Evolutionary conservation across 2,113 vertebrate species (phyloP).

Genomic region (Phylloscopus trochilus): DNA sequence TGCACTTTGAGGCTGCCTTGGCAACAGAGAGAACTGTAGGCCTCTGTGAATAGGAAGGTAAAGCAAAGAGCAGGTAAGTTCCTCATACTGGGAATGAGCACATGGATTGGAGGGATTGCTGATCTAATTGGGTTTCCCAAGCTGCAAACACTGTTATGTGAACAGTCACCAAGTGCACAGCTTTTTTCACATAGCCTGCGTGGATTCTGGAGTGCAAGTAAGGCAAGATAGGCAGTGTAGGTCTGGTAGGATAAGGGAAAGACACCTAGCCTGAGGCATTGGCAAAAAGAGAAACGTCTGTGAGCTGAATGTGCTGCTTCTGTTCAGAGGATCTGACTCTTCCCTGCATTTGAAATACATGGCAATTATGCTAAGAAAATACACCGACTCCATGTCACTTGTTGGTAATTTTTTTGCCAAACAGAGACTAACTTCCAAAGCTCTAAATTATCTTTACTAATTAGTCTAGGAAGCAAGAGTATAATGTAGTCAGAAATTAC

Average conservation of each 20-base stretch:
- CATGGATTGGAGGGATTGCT: neutral
- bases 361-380: neutral
- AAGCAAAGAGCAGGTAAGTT: neutral
- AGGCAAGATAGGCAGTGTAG: constrained; percentile 31
- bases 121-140: neutral
- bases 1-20: neutral
- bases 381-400: neutral
- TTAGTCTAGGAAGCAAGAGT: neutral
- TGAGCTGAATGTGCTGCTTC: constrained; percentile 3
- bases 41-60: neutral
- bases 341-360: neutral
- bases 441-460: neutral
- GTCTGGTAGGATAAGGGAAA: constrained; percentile 30
- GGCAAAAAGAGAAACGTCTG: constrained; percentile 32
- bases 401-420: constrained; percentile 3
- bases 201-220: constrained; percentile 1
- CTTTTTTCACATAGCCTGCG: constrained; percentile 12
- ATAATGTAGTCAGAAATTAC: neutral
- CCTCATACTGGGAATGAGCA: neutral
- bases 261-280: constrained; percentile 22
- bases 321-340: neutral
- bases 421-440: neutral
- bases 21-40: neutral
- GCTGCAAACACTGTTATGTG: neutral
- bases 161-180: neutral